phyloP scores from a whole-genome alignment of 2,113 vertebrate genomes.

The Prunella fulvescens region DNA sequence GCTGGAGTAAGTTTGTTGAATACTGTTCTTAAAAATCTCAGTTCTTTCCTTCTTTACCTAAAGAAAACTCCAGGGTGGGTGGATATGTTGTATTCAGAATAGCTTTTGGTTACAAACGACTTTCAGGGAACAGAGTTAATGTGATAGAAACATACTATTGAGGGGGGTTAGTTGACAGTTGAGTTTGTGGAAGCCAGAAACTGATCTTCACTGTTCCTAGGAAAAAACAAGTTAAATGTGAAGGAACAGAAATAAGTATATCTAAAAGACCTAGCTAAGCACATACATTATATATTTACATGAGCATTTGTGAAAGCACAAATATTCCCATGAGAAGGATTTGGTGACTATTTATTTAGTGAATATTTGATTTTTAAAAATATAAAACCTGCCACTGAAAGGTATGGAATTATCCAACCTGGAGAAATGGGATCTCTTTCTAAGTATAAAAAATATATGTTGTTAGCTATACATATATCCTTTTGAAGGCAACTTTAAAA shows the following conservation, averaged over 20 bases:
- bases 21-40: neutral
- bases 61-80: neutral
- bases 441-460: neutral
- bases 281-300: neutral
- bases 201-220: neutral
- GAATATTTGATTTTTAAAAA: neutral
- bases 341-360: neutral
- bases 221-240: neutral
- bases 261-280: neutral
- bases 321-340: neutral
- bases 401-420: neutral
- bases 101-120: neutral
- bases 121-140: neutral
- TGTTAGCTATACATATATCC: neutral
- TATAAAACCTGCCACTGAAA: neutral
- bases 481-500: neutral
- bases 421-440: neutral
- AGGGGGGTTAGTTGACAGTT: neutral
- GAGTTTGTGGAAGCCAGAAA: neutral
- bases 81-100: neutral
- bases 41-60: neutral
- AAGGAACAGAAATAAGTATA: neutral
- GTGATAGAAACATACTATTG: neutral
- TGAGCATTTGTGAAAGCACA: neutral
- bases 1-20: neutral